Base-by-base conservation (phyloP, 1,140 invertebrate genomes). In the Drosophila serrata region DNA sequence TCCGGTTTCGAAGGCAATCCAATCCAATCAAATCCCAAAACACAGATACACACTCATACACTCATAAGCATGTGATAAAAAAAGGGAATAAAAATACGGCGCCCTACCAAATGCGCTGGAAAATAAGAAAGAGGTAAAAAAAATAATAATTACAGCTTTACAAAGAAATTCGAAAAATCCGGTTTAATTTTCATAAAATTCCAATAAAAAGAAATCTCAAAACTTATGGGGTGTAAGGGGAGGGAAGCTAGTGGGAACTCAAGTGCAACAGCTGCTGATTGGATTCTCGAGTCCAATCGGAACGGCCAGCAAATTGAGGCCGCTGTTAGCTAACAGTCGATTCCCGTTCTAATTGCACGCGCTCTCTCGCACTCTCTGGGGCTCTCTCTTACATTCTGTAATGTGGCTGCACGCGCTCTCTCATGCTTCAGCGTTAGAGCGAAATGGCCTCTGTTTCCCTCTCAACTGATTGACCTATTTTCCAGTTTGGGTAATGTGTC, bases 401-500 rank as follows among this genome's bases (percentile, higher is more conserved):
- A 81, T 42, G 39, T 22, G 61, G n/a, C 15, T 37, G 27, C 17
- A n/a, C 19, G 45, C 58, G 19, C 27, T 24, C 39, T 49, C 49
- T 62, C 51, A 35, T 68, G 43, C 35, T 74, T 45, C 9, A 40
- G 9, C 75, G 45, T 68, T 74, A 84, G 81, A 84, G 81, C 49
- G 63, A 70, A 68, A 19, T 40, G 35, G 57, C 60, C 29, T 43
- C 40, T 56, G n/a, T 51, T 65, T 62, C 75, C 42, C 75, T 79
- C 70, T 87, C 82, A 76, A 33, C 65, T 88, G 80, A 40, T 85
- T 88, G 85, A 88, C 85, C 85, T 81, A 88, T 88, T 88, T 88
- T 88, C 85, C 84, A 85, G 85, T 85, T 88, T 82, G 60, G 67
- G 79, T 87, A 81, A 85, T 75, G 64, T 82, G 75, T 75, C 75